Evolutionary conservation across 2,888 invertebrate species (phyloP), one percentile per base, ranked within the genome.

Genomic region (Hermaeophaga mercurialis): DNA sequence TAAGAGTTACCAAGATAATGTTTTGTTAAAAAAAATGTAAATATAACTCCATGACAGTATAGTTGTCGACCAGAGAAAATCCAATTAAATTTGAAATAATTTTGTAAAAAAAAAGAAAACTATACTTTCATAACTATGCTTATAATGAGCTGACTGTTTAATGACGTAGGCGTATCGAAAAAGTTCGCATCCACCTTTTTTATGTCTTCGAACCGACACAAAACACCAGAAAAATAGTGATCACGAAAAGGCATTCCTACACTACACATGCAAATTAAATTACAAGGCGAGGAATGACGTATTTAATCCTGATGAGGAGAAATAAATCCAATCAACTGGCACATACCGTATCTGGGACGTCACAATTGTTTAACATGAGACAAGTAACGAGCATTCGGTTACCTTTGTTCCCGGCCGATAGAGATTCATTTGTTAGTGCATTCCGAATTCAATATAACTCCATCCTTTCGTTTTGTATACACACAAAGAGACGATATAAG

Each of bases 281-380:
- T 54, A 60, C 54, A 59, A 50, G 59, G 63, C 64, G 60, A 57
- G 36, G 61, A 61, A 61, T 63, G 64, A 65, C 63, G 65, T 66
- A 67, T 67, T 68, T 63, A 68, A 67, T 66, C 63, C 61, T 60
- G 60, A 57, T 54, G 59, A 61, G 64, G 66, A 65, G 52, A 67
- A 65, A 67, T 69, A 69, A 69, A 68, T 68, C 68, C 67, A 69
- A 69, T 69, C 70, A 69, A 64, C 63, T 58, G 63, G 60, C 62
- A 60, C 60, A 65, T 63, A 67, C 65, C 63, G 63, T 63, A 63
- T 62, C 61, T 59, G 58, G 56, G 62, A 66, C 56, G 60, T 66
- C 66, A 64, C 62, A 67, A 67, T 66, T 67, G 66, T 66, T 65
- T 66, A 65, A 63, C 59, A 49, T 59, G 58, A 62, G 64, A 62